Evolutionary conservation across 2,113 vertebrate genomes (phyloP), one percentile per base, ranked within the genome.

Genomic region (Gadus chalcogrammus): DNA sequence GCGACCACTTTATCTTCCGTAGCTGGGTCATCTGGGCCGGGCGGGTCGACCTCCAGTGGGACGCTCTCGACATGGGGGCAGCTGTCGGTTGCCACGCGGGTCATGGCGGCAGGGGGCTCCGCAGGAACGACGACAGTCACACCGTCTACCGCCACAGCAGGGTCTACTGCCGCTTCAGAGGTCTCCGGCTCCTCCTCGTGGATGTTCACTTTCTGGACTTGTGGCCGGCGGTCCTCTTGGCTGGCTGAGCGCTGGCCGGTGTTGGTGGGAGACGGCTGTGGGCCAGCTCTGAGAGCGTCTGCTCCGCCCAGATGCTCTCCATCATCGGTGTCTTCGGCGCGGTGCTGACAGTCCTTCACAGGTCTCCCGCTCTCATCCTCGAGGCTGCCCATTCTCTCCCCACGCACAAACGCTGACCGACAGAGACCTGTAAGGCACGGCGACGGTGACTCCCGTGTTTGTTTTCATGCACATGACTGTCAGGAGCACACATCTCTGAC

Each of bases 341-440:
- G 72, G 28, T 22, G 76, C 75, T 69, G 69, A 58, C 56, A 68
- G 67, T 88, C 82, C 31, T 81, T 79, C 18, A 22, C 63, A 24
- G 83, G 53, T 77, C 75, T 79, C 68, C 53, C 79, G 69, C 71
- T 88, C 66, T 88, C 79, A 1, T 89, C 81, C 67, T 88, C 84
- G 9, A 88, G 80, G 73, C 83, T 91, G 77, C 88, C 87, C 88
- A 91, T 91, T 81, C 71, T 84, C 48, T 66, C 27, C 11, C 24
- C 67, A 73, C 58, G 55, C 69, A 73, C 79, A 13, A 66, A 83
- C 64, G 42, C 38, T 27, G 67, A 60, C 63, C 61, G 53, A 61
- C 55, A 77, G 73, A 68, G 67, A 82, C 84, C 90, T 90, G 83
- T 66, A 70, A 74, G 60, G 68, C 11, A 79, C 9, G 77, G 76